phyloP scores from a whole-genome alignment of 2,113 vertebrate genomes.

The Antechinus flavipes region DNA sequence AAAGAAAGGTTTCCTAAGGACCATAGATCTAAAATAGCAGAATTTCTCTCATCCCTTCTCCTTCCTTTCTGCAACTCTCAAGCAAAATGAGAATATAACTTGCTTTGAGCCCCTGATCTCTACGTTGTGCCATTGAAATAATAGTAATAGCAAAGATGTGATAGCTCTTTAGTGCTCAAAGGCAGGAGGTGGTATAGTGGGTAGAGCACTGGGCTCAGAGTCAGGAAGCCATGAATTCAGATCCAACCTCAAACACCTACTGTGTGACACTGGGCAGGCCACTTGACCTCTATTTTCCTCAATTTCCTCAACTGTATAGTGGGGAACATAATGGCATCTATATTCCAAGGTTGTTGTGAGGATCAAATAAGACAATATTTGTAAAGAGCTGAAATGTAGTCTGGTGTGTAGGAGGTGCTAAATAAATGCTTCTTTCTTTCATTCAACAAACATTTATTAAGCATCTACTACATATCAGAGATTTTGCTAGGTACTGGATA shows the following conservation, averaged over 20 bases:
- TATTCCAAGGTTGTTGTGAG: neutral
- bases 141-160: neutral
- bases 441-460: neutral
- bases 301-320: neutral
- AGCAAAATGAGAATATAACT: neutral
- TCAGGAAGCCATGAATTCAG: neutral
- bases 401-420: neutral
- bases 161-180: neutral
- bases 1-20: neutral
- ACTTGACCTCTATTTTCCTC: neutral
- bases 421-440: neutral
- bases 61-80: neutral
- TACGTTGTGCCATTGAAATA: neutral
- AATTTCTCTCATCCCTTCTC: neutral
- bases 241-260: neutral
- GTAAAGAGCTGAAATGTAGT: neutral
- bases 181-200: neutral
- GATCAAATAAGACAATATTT: neutral
- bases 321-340: neutral
- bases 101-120: neutral
- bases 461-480: neutral
- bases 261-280: neutral
- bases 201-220: neutral
- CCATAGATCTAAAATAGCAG: neutral
- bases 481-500: neutral